A percentile compares a stretch with the other conserved stretches of the same genome.
phyloP scores from a whole-genome alignment of 53 echinoderm and acorn worm species.

The Actinopyga echinites region DNA sequence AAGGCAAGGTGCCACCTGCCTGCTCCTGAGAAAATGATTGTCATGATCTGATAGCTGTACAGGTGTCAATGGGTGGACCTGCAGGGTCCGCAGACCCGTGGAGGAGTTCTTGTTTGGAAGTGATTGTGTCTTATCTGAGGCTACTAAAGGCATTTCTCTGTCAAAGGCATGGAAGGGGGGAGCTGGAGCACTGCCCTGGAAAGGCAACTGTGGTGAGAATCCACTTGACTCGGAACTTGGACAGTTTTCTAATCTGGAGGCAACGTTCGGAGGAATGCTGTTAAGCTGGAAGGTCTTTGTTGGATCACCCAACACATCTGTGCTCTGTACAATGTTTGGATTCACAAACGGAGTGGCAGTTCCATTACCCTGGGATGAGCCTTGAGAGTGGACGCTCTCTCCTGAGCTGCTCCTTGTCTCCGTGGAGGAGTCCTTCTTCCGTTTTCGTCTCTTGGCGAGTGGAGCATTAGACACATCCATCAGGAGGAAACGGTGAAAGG shows the following conservation, averaged over 20 bases:
- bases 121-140: neutral
- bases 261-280: conserved; percentile 40
- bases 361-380: conserved; percentile 69
- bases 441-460: conserved; percentile 91
- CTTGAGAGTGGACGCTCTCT: conserved; percentile 86
- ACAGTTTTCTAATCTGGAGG: conserved; percentile 40
- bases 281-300: conserved; percentile 5
- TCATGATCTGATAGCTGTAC: conserved; percentile 10
- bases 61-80: neutral
- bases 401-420: conserved; percentile 97
- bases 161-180: conserved; percentile 9
- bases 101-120: neutral
- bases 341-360: conserved; percentile 53
- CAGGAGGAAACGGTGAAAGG: conserved; percentile 95
- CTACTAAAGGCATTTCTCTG: conserved; percentile 24
- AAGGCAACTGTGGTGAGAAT: conserved; percentile 73
- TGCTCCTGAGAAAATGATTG: neutral
- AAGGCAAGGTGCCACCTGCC: neutral
- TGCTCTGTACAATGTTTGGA: conserved; percentile 25
- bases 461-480: conserved; percentile 97
- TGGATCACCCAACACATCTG: neutral
- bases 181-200: conserved; percentile 2
- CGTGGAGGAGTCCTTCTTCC: conserved; percentile 94
- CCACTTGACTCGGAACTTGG: conserved; percentile 64
- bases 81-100: neutral